Evolutionary conservation across 30 jellyfish, hydroid and myxozoan species (phyloP).

Genomic region (Rhopilema esculentum): DNA sequence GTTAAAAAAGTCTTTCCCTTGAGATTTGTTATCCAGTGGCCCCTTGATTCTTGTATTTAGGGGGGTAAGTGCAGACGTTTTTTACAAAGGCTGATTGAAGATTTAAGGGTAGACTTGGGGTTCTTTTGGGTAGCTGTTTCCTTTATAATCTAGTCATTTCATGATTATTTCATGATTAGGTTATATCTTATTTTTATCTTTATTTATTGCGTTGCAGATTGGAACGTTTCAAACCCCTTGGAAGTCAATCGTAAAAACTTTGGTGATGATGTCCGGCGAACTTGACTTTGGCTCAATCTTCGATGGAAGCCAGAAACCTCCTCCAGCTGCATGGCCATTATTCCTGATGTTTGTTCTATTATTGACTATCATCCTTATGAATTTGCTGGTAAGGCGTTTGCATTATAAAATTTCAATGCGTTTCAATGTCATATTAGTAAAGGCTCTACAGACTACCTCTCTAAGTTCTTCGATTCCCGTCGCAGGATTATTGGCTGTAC

Average conservation of each 20-base stretch:
- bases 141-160: background rate
- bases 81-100: no score
- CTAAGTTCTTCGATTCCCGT: no score
- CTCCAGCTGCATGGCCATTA: constrained; percentile 82
- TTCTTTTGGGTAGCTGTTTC: no score
- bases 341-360: constrained; percentile 70
- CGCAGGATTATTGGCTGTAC: no score
- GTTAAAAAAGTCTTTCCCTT: no score
- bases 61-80: no score
- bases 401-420: no score
- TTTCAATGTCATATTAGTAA: no score
- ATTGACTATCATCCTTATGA: constrained; percentile 85
- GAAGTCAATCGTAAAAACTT: constrained; percentile 76
- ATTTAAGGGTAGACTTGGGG: no score
- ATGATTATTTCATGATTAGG: background rate
- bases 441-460: no score
- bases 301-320: constrained; percentile 46
- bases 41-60: no score
- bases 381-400: constrained; percentile 71
- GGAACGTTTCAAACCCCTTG: constrained; percentile 81
- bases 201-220: constrained; percentile 36
- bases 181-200: background rate
- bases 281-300: constrained; percentile 78
- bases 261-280: constrained; percentile 97
- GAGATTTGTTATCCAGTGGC: no score